These are phyloP conservation scores for Gymnocheta viridis DNA, from an alignment of 2,888 invertebrate genomes.

Conservation along the genomic window DNA sequence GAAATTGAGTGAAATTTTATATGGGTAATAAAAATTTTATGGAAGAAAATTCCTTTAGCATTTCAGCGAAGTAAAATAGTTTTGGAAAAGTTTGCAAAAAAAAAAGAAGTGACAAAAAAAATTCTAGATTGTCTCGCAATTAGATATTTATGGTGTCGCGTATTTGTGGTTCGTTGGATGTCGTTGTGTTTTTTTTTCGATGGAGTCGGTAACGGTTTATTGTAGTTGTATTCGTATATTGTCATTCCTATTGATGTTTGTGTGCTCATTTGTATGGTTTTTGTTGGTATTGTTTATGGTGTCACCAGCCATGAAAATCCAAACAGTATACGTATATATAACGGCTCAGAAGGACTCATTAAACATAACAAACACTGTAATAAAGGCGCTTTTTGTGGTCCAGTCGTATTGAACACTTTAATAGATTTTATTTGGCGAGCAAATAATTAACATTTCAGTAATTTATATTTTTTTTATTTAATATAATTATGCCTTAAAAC, in stretches of 20 bases:
- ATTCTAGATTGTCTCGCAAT: conserved; percentile 70
- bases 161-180: conserved; percentile 70
- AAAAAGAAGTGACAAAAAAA: conserved; percentile 58
- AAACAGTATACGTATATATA: conserved; percentile 5
- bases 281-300: conserved; percentile 47
- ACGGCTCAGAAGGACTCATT: conserved; percentile 21
- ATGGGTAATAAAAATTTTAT: conserved; percentile 26
- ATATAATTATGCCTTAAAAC: not conserved
- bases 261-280: conserved; percentile 20
- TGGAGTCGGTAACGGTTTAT: conserved; percentile 60
- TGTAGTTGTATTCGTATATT: conserved; percentile 36
- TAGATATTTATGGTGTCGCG: conserved; percentile 71
- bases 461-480: not conserved
- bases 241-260: conserved; percentile 16
- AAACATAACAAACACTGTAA: not conserved
- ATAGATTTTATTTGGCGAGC: not conserved
- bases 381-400: conserved; percentile 53
- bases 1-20: conserved; percentile 61
- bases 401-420: not conserved
- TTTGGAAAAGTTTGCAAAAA: conserved; percentile 57
- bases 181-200: conserved; percentile 63
- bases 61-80: conserved; percentile 39
- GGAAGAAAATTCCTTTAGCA: not conserved
- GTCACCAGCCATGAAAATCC: conserved; percentile 43
- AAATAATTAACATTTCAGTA: not conserved